Evolutionary conservation across 2,113 vertebrate genomes (phyloP).

Genomic region (Anser brachyrhynchus): DNA sequence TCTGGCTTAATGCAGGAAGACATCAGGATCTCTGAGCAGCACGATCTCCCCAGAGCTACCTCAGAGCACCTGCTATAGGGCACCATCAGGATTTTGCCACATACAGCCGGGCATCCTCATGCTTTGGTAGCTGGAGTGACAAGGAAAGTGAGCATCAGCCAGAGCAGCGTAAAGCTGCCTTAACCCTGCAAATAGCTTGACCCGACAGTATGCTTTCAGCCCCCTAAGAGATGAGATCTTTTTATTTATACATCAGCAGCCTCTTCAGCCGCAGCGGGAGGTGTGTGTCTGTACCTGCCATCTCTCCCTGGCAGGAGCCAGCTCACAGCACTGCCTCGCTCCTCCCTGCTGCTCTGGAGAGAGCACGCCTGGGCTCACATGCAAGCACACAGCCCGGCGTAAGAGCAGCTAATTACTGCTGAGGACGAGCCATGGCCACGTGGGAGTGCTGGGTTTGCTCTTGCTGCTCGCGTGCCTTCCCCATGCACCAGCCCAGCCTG

Average conservation of each 20-base stretch:
- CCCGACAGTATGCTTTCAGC: background rate
- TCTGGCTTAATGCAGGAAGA: background rate
- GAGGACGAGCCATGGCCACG: rapidly evolving
- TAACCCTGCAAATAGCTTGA: background rate
- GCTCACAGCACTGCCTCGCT: rapidly evolving
- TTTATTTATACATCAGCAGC: background rate
- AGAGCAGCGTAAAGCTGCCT: background rate
- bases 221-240: background rate
- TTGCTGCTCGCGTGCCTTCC: background rate
- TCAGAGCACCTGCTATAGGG: background rate
- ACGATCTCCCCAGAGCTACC: background rate
- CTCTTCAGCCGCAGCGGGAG: background rate
- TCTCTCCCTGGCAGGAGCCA: background rate
- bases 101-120: background rate
- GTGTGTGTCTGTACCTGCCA: background rate
- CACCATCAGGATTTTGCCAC: background rate
- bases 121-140: background rate
- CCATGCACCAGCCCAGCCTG: background rate
- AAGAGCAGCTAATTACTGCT: background rate
- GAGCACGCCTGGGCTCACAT: background rate
- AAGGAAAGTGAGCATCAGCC: background rate
- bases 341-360: background rate
- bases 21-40: background rate
- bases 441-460: background rate
- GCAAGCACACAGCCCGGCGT: background rate